These are phyloP conservation scores for Puffinus mauretanicus DNA, from an alignment of 2,113 vertebrate genomes.

Conservation along the genomic window DNA sequence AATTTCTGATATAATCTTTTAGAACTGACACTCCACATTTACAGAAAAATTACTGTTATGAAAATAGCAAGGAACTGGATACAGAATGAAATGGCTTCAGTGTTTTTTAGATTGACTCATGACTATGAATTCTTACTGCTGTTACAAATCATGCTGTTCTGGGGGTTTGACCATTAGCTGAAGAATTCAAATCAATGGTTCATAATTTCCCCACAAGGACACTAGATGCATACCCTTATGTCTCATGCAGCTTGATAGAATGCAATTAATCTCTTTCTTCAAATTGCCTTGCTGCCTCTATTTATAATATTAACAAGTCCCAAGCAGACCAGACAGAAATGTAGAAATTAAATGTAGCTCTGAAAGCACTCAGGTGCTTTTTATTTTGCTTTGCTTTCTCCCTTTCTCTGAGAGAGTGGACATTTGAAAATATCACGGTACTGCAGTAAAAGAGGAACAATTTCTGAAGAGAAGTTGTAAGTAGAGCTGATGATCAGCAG, in stretches of 20 bases:
- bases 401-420: neutral
- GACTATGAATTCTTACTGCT: neutral
- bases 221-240: neutral
- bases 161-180: neutral
- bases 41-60: neutral
- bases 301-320: constrained; percentile 13
- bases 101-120: neutral
- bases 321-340: neutral
- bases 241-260: neutral
- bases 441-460: neutral
- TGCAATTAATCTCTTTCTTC: neutral
- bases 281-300: neutral
- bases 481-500: neutral
- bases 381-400: neutral
- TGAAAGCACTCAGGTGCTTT: neutral
- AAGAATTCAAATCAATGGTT: neutral
- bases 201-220: neutral
- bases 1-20: neutral
- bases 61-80: neutral
- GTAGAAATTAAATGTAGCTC: neutral
- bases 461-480: neutral
- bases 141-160: neutral
- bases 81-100: neutral
- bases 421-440: neutral
- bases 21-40: neutral